A percentile compares a stretch with the other conserved stretches of the same genome.
Evolutionary conservation across 1,140 invertebrate genomes (phyloP).

Genomic region (Magallana gigas): DNA sequence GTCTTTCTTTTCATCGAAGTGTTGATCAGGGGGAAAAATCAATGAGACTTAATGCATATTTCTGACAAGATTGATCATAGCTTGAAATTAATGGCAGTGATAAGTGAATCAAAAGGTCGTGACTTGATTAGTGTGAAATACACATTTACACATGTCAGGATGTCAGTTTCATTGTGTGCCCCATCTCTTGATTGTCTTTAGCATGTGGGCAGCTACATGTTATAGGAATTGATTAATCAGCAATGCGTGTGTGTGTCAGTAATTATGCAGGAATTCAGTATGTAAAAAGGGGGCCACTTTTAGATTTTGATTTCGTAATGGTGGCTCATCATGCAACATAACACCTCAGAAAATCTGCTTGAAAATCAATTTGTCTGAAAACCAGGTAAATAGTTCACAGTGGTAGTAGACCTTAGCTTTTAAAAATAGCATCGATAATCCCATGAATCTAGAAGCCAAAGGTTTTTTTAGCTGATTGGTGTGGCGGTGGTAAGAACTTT

Average conservation of each 20-base stretch:
- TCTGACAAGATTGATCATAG: slow-evolving; percentile 18
- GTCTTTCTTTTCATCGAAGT: neutral
- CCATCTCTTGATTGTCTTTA: neutral
- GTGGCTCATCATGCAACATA: neutral
- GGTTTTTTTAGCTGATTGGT: neutral
- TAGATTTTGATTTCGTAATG: neutral
- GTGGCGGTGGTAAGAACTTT: no score
- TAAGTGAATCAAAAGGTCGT: slow-evolving; percentile 1
- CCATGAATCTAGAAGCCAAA: neutral
- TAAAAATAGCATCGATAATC: neutral
- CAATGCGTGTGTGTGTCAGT: neutral
- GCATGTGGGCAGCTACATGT: neutral
- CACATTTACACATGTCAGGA: slow-evolving; percentile 9
- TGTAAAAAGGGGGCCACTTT: neutral
- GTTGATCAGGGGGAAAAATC: slow-evolving; percentile 22
- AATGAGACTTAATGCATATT: slow-evolving; percentile 15
- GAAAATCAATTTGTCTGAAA: neutral
- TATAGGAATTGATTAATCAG: slow-evolving; percentile 7
- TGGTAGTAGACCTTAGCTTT: neutral
- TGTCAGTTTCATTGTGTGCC: no score
- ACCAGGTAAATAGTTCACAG: neutral
- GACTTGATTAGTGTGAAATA: neutral
- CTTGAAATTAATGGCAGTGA: neutral
- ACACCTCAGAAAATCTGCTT: neutral
- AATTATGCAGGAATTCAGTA: slow-evolving; percentile 8